Evolutionary conservation across 2,797 vertebrate genomes (phyloP).

Genomic region (Macropus fuliginosus): DNA sequence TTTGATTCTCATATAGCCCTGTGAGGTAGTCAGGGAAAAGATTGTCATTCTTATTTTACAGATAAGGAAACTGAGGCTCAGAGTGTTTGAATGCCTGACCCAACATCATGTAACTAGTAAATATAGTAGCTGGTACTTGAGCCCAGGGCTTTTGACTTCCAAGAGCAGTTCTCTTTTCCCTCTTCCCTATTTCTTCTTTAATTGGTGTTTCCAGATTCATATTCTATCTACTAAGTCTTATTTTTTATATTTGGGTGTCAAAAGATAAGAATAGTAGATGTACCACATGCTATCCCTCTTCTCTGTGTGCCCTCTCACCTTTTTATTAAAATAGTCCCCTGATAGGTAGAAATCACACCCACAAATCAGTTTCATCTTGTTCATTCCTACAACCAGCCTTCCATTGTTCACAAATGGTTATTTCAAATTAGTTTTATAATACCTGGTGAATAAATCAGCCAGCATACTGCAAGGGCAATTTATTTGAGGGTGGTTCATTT

Average conservation of each 20-base stretch:
- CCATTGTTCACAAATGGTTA: not conserved
- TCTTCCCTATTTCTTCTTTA: not conserved
- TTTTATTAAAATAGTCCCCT: not conserved
- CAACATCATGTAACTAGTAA: not conserved
- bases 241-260: slow-evolving; percentile 1
- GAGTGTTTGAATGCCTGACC: not conserved
- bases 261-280: not conserved
- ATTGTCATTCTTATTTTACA: not conserved
- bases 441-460: not conserved
- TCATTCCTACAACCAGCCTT: not conserved
- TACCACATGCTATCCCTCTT: not conserved
- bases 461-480: not conserved
- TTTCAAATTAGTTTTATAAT: slow-evolving; percentile 11
- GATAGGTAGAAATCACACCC: not conserved
- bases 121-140: not conserved
- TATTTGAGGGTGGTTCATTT: not conserved
- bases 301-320: not conserved
- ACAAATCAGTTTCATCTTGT: not conserved
- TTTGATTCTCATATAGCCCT: not conserved
- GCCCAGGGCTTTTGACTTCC: not conserved
- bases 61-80: not conserved
- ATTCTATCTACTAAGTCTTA: not conserved
- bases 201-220: not conserved
- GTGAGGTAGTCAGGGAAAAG: not conserved
- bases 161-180: not conserved